These are phyloP conservation scores for rabbit (Oryctolagus cuniculus) DNA, from an alignment of 2,113 vertebrate genomes.

Conservation along the genomic window DNA sequence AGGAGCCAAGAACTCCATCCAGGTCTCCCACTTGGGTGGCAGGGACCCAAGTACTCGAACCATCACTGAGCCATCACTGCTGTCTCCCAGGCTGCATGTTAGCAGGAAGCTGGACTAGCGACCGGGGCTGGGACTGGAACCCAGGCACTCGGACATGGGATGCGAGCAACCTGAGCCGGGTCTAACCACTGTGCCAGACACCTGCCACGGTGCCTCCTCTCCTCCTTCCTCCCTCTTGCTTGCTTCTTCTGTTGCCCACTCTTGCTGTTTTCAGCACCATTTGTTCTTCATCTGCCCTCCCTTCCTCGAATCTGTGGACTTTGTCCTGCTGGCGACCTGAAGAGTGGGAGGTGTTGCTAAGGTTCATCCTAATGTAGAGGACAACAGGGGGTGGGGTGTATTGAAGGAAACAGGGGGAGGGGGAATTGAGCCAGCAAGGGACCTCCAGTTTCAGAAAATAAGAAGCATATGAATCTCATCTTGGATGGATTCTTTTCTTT, in stretches of 20 bases:
- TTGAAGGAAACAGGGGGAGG: not conserved
- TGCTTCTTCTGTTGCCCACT: not conserved
- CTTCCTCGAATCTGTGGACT: not conserved
- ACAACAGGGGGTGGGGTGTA: too few species aligned
- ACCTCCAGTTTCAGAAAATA: slow-evolving; percentile 52
- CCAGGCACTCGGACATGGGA: too few species aligned
- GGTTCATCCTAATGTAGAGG: not conserved
- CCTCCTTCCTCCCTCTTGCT: not conserved
- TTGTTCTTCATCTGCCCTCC: not conserved
- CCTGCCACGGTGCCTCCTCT: not conserved
- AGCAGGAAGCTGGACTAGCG: too few species aligned
- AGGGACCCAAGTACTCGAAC: too few species aligned
- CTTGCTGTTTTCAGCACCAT: not conserved
- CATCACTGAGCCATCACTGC: too few species aligned
- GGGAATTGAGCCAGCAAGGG: not conserved
- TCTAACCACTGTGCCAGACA: too few species aligned
- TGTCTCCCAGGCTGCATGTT: too few species aligned
- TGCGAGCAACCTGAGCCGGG: too few species aligned
- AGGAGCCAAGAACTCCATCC: too few species aligned
- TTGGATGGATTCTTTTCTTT: slow-evolving; percentile 4
- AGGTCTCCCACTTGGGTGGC: too few species aligned
- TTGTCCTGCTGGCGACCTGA: not conserved
- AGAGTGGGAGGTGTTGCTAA: not conserved
- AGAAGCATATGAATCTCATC: slow-evolving; percentile 40
- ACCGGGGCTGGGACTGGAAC: too few species aligned